Evolutionary conservation across 1,140 invertebrate genomes (phyloP).

Genomic region (Zaprionus tsacasi): DNA sequence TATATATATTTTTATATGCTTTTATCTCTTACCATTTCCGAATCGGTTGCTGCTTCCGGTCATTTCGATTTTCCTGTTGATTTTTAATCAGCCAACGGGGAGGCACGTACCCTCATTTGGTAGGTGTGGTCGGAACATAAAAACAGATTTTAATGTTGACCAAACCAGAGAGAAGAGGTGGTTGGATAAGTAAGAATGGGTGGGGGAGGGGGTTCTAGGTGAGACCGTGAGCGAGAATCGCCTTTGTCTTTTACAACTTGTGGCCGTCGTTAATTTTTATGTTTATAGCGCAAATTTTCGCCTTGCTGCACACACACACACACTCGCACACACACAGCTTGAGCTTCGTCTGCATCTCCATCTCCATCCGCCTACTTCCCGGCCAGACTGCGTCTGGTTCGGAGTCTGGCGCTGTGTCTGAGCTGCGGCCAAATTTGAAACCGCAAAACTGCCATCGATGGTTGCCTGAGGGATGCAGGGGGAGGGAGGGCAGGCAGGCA

Average conservation of each 20-base stretch:
- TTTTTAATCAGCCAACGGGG: constrained; percentile 67
- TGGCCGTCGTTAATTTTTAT: constrained; percentile 83
- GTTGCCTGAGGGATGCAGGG: constrained; percentile 15
- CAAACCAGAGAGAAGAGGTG: constrained; percentile 29
- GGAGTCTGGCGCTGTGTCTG: constrained; percentile 1
- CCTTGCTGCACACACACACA: constrained; percentile 71
- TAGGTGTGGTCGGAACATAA: constrained; percentile 70
- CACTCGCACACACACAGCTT: constrained; percentile 57
- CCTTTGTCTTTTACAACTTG: constrained; percentile 82
- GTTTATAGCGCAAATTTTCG: constrained; percentile 81
- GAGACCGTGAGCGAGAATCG: neutral
- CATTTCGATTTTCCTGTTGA: constrained; percentile 55
- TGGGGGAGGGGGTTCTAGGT: neutral
- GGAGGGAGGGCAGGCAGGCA: neutral
- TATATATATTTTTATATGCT: neutral
- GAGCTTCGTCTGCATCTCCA: constrained; percentile 15
- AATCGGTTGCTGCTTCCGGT: constrained; percentile 31
- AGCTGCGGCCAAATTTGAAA: constrained; percentile 52
- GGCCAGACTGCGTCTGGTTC: neutral
- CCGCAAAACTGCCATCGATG: constrained; percentile 58
- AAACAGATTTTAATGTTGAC: constrained; percentile 79
- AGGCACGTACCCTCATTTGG: constrained; percentile 51
- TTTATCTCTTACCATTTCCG: constrained; percentile 6
- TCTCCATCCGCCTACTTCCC: neutral
- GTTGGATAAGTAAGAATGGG: neutral